Evolutionary conservation across 30 jellyfish, hydroid and myxozoan species (phyloP), one percentile per base, ranked within the genome.

Genomic region (Rhopilema esculentum): DNA sequence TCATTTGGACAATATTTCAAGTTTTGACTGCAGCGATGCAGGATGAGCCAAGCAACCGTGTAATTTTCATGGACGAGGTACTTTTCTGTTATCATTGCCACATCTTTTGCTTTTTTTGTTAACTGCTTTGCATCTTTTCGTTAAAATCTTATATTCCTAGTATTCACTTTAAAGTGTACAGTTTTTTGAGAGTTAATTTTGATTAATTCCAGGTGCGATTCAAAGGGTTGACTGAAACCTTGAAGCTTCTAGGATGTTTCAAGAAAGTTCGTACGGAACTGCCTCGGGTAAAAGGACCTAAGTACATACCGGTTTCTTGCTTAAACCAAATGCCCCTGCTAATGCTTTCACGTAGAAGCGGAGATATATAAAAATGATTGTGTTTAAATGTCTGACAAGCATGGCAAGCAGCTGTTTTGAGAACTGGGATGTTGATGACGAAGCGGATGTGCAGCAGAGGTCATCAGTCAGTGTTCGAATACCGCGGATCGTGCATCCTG

Each of bases 21-120:
- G 98, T 94, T 0, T 71, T 94, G 32, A 89, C 97, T 16, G 92
- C 96, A 1, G 97, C 98, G 16, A 94, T 94, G 98, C 93, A 94
- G 78, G 98, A 94, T 66, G 98, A 94, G 73, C 98, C 98, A 12
- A 66, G 89, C 40, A 94, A 89, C 71, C 92, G 88, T 53, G 88
- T 89, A 49, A 84, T 94, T 22, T 94, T 88, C 82, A 94, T 94
- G 97, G 98, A 94, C 69, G 96, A 89, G 92, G 96, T 88, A 68
- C 15, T 74, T 18, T 0, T 17, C 22, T 17, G n/a, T 50, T 27
- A 12, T 22, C 69, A 4, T 25, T 6, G 7, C n/a, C n/a, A n/a
- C n/a, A n/a, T n/a, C n/a, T n/a, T n/a, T n/a, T n/a, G 19, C 66
- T 51, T 15, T 9, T 9, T 9, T 51, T 51, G 15, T 51, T 51